Evolutionary conservation across 2,113 vertebrate species (phyloP).

Genomic region (Dipodomys ordii): DNA sequence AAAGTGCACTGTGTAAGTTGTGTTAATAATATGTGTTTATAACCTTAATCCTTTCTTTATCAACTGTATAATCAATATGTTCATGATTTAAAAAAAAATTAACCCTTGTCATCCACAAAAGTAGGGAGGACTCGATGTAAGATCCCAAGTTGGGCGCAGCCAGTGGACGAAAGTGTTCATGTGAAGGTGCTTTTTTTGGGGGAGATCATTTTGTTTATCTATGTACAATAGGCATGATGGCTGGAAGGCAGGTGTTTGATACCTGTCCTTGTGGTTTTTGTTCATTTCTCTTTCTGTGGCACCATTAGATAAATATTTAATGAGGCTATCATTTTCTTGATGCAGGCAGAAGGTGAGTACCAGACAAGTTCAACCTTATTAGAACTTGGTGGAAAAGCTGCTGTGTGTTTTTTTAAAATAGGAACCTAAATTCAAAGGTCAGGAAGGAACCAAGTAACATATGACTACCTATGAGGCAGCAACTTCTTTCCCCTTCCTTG

Average conservation of each 20-base stretch:
- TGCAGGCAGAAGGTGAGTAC: conserved; percentile 35
- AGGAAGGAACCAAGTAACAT: background rate
- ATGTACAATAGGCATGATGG: conserved; percentile 39
- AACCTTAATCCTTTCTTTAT: conserved; percentile 69
- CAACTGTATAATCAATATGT: conserved; percentile 65
- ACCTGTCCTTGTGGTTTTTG: background rate
- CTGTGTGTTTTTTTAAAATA: background rate
- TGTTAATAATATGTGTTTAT: conserved; percentile 70
- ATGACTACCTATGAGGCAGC: background rate
- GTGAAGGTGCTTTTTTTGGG: conserved; percentile 53
- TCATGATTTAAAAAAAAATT: conserved; percentile 76
- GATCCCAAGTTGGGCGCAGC: conserved; percentile 73
- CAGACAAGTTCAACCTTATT: conserved; percentile 8
- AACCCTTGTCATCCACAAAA: conserved; percentile 72
- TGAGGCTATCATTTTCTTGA: background rate
- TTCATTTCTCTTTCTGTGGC: conserved; percentile 28
- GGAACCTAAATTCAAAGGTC: background rate
- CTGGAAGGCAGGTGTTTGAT: background rate
- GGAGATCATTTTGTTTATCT: conserved; percentile 48
- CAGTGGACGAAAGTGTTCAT: conserved; percentile 62
- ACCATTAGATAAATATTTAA: conserved; percentile 33
- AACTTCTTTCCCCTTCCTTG: background rate
- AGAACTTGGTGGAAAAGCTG: conserved; percentile 21
- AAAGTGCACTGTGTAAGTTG: conserved; percentile 77
- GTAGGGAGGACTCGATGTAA: conserved; percentile 69